These are phyloP conservation scores for Mesopsocus fuscifrons DNA, from an alignment of 2,888 invertebrate genomes.

Conservation along the genomic window DNA sequence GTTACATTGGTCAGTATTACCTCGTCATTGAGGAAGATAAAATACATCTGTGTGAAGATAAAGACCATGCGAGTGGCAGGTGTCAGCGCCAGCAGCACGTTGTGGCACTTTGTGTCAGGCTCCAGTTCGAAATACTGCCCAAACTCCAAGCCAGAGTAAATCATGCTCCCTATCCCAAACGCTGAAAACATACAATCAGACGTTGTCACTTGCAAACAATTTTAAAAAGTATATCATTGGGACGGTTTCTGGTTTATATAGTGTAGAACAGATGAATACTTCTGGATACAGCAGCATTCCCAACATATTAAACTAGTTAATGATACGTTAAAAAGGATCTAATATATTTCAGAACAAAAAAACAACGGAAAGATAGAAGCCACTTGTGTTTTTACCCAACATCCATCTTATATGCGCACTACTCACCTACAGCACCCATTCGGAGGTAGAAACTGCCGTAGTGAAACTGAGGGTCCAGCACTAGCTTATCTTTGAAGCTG, in stretches of 20 bases:
- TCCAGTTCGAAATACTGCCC: conserved; percentile 86
- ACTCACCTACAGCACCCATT: conserved; percentile 78
- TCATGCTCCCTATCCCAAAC: conserved; percentile 75
- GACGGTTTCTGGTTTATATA: too few species aligned
- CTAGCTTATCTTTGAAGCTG: conserved; percentile 26
- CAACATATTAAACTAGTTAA: too few species aligned
- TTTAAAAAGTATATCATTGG: too few species aligned
- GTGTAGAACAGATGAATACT: too few species aligned
- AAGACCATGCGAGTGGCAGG: conserved; percentile 88
- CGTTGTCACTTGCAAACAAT: too few species aligned
- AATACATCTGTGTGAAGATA: conserved; percentile 95
- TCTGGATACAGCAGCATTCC: too few species aligned
- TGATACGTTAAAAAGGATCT: too few species aligned
- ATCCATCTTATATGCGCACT: too few species aligned
- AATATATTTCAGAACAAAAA: too few species aligned
- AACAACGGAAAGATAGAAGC: too few species aligned
- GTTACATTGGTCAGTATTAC: too few species aligned
- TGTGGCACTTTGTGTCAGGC: conserved; percentile 77
- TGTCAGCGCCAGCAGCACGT: conserved; percentile 71
- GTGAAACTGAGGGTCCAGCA: conserved; percentile 44
- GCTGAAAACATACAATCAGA: conserved; percentile 37
- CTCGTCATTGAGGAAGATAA: conserved; percentile 94
- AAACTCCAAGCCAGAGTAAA: conserved; percentile 33
- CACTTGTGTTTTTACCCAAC: too few species aligned
- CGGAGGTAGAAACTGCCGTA: conserved; percentile 84